Conservation (phyloP, 1,140 invertebrate species). For the Diorhabda sublineata region DNA sequence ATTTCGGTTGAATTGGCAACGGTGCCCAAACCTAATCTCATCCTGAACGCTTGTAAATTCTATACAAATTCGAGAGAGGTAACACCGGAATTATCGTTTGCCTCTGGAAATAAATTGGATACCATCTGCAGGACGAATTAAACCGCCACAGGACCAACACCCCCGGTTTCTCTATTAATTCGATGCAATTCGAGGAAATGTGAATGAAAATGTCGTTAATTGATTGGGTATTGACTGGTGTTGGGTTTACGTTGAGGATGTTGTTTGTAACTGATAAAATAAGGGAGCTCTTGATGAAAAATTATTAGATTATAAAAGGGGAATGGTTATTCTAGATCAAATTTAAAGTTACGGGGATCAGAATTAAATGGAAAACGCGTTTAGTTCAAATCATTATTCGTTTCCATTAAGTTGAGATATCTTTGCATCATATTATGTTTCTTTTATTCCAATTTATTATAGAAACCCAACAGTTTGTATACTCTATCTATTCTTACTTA, state of each 20-base stretch:
- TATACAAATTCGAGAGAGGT: not conserved
- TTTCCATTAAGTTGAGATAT: too few relatives aligned
- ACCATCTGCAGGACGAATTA: slow-evolving; percentile 1
- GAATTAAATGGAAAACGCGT: too few relatives aligned
- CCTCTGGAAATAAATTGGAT: slow-evolving; percentile 2
- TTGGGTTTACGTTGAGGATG: not conserved
- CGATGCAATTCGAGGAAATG: not conserved
- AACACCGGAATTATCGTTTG: not conserved
- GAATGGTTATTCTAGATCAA: too few relatives aligned
- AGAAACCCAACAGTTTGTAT: too few relatives aligned
- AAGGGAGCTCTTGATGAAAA: too few relatives aligned
- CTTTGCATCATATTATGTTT: too few relatives aligned
- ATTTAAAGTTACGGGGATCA: too few relatives aligned
- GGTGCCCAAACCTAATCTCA: not conserved
- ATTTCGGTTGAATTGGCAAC: not conserved
- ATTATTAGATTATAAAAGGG: too few relatives aligned
- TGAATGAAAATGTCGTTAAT: not conserved
- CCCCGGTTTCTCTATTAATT: not conserved
- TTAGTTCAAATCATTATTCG: too few relatives aligned
- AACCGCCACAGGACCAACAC: not conserved
- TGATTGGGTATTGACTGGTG: not conserved
- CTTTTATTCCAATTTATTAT: too few relatives aligned
- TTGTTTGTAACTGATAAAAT: too few relatives aligned
- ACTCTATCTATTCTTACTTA: too few relatives aligned
- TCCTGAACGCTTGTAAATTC: not conserved